Percentiles rank a stretch among this genome's conserved stretches.
These are phyloP conservation scores for Spodoptera littoralis DNA, from an alignment of 2,888 invertebrate genomes.

Conservation along the genomic window DNA sequence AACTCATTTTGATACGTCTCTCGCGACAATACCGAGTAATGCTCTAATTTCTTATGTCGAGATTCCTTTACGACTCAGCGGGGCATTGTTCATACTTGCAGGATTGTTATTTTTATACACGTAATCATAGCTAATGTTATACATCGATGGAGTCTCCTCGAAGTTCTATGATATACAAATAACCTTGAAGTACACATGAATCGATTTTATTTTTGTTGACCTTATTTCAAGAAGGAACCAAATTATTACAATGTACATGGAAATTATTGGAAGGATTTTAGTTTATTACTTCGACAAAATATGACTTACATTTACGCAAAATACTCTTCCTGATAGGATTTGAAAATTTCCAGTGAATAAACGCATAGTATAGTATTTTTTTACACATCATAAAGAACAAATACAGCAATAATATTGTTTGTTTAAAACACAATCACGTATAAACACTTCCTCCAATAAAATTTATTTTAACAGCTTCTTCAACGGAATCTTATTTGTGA, in stretches of 20 bases:
- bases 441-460: constrained; percentile 19
- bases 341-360: no score
- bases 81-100: constrained; percentile 52
- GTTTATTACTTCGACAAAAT: no score
- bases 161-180: constrained; percentile 21
- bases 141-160: constrained; percentile 11
- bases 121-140: constrained; percentile 37
- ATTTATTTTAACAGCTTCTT: constrained; percentile 2
- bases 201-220: constrained; percentile 19
- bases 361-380: no score
- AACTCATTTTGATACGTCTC: constrained; percentile 50
- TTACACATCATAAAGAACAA: no score
- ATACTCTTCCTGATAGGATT: no score
- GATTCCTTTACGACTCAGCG: constrained; percentile 47
- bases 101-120: constrained; percentile 46
- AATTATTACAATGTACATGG: no score
- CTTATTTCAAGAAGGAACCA: no score
- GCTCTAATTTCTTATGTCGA: constrained; percentile 54
- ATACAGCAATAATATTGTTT: no score
- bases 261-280: no score
- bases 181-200: constrained; percentile 14
- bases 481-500: constrained; percentile 20
- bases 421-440: no score
- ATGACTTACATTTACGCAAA: no score
- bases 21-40: constrained; percentile 49